Base-by-base conservation (phyloP, 2,113 vertebrate species). In the Chiloscyllium plagiosum region DNA sequence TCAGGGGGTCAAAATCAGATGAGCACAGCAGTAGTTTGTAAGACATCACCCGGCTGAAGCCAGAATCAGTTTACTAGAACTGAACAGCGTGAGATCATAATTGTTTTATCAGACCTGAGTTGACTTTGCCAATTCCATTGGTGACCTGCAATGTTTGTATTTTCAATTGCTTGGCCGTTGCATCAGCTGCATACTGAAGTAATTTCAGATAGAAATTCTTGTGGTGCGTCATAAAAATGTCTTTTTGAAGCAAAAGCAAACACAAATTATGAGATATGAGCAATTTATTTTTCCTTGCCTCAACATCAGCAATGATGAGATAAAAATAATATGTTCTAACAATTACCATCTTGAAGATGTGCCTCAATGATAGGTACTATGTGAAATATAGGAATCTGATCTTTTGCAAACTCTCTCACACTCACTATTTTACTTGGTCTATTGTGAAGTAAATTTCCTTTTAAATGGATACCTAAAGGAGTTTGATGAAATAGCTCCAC, bases 141-240 rank as follows among this genome's bases (percentile, higher is more conserved):
- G 61, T 20, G 65, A 92, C 61, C 19, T 13, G 10, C 17, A 33
- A 33, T 93, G 29, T 19, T 37, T 93, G 61, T 47, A 93, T 68
- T 93, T 37, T 96, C 95, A 96, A 96, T 96, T 96, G 96, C 96
- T 96, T 65, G 96, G 96, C 10, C 96, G 96, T 96, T 96, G 65
- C 69, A 96, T 97, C 22, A 65, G 22, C 66, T 50, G 97, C 97
- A 97, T 96, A 96, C 97, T 97, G 97, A 97, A 98, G 96, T 97
- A 94, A 97, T 98, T 97, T 97, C 90, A 69, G 86, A 97, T 92
- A 65, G 97, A 97, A 97, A 97, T 97, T 97, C 97, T 96, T 97
- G 96, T 95, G 96, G 89, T 90, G 83, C 95, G 96, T 97, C 97
- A 96, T 97, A 97, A 97, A 97, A 97, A 96, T 96, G 89, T 93